Percentiles rank a stretch among this genome's conserved stretches.
Evolutionary conservation across 2,888 invertebrate species (phyloP).

Genomic region (Anticlea derivata): DNA sequence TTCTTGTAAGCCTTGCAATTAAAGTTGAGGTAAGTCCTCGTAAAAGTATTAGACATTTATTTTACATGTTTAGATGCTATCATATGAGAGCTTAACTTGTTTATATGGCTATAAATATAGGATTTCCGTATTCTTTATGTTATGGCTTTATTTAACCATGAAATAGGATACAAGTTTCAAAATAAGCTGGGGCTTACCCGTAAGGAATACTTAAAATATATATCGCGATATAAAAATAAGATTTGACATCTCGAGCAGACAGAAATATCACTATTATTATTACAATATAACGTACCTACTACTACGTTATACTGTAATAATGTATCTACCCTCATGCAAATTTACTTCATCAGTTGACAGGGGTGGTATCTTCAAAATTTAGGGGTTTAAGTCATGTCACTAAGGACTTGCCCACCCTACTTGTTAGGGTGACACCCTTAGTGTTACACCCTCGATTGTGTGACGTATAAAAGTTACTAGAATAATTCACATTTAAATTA

Average conservation of each 20-base stretch:
- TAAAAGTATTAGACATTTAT: constrained; percentile 17
- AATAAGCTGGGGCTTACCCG: no score
- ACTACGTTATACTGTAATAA: no score
- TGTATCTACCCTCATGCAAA: constrained; percentile 37
- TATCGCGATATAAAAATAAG: no score
- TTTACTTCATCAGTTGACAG: constrained; percentile 44
- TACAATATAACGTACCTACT: no score
- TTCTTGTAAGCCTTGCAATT: constrained; percentile 1
- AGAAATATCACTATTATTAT: no score
- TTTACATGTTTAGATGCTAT: background rate
- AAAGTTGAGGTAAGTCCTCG: constrained; percentile 8
- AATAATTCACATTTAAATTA: constrained; percentile 6
- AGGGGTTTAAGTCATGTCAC: constrained; percentile 45
- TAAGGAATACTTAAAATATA: no score
- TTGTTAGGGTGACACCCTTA: constrained; percentile 51
- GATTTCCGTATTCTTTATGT: constrained; percentile 2
- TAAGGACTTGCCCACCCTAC: constrained; percentile 41
- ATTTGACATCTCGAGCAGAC: no score
- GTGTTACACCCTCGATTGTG: constrained; percentile 25
- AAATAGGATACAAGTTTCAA: no score
- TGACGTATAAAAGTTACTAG: constrained; percentile 23
- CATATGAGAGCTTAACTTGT: constrained; percentile 1
- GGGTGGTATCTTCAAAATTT: constrained; percentile 52
- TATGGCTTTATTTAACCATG: background rate
- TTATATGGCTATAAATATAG: constrained; percentile 6